phyloP scores from a whole-genome alignment of 2,113 vertebrate genomes.

The Octodon degus region DNA sequence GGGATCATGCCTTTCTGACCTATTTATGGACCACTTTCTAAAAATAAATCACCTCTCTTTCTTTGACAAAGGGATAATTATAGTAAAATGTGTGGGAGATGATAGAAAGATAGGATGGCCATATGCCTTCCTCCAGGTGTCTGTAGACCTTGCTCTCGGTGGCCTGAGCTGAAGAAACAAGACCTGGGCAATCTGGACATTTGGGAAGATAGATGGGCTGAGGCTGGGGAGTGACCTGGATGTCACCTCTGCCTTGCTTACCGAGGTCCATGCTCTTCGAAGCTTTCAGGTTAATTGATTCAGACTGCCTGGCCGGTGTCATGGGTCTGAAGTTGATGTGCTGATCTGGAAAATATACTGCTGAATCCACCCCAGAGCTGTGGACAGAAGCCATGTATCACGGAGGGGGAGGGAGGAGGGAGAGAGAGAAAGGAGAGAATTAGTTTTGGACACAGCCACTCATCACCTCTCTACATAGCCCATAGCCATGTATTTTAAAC shows the following conservation, averaged over 20 bases:
- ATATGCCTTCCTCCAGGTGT: slow-evolving; percentile 31
- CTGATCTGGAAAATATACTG: slow-evolving; percentile 85
- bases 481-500: slow-evolving; percentile 60
- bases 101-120: slow-evolving; percentile 6
- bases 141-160: slow-evolving; percentile 49
- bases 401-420: slow-evolving; percentile 13
- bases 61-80: slow-evolving; percentile 60
- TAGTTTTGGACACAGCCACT: not conserved
- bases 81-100: slow-evolving; percentile 64
- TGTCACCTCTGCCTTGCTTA: slow-evolving; percentile 85
- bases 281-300: slow-evolving; percentile 94
- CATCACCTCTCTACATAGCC: not conserved
- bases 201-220: slow-evolving; percentile 69
- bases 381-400: slow-evolving; percentile 52
- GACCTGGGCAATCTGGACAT: slow-evolving; percentile 71
- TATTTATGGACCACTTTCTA: slow-evolving; percentile 26
- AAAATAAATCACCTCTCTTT: slow-evolving; percentile 54
- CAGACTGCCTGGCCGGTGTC: slow-evolving; percentile 86
- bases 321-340: slow-evolving; percentile 85
- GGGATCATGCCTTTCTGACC: not conserved
- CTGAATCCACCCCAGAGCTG: slow-evolving; percentile 85
- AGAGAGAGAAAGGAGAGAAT: not conserved
- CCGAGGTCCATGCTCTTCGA: slow-evolving; percentile 99
- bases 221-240: slow-evolving; percentile 70
- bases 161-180: slow-evolving; percentile 76